phyloP scores from a whole-genome alignment of 2,888 invertebrate genomes.

The Macrosiphum euphorbiae region DNA sequence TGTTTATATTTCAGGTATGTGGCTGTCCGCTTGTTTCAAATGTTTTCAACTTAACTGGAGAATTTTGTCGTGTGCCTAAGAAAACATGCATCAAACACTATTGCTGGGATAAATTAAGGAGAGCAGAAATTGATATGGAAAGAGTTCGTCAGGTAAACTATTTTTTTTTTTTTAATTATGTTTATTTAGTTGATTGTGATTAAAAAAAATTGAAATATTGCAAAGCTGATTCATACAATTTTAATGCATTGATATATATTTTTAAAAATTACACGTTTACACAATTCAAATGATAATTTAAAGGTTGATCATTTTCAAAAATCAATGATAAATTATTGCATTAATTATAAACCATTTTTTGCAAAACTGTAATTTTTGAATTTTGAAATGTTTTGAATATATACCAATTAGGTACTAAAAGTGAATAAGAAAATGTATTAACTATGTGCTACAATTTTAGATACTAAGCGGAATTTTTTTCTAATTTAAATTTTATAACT shows the following conservation, averaged over 20 bases:
- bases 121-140: constrained; percentile 97
- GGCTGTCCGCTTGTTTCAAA: constrained; percentile 91
- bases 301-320: background rate
- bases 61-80: constrained; percentile 90
- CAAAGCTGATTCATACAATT: background rate
- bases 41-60: constrained; percentile 79
- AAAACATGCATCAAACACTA: constrained; percentile 92
- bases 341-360: background rate
- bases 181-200: background rate
- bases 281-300: background rate
- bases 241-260: background rate
- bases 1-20: constrained; percentile 77
- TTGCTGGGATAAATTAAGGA: constrained; percentile 94
- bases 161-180: background rate
- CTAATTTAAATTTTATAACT: too few relatives aligned
- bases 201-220: background rate
- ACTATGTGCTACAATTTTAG: background rate
- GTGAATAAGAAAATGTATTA: background rate
- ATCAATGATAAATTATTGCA: background rate
- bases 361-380: background rate
- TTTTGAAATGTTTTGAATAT: background rate
- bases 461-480: background rate
- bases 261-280: background rate
- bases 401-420: background rate
- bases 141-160: constrained; percentile 73